These are phyloP conservation scores for Oncorhynchus mykiss DNA, from an alignment of 2,113 vertebrate genomes.

Conservation along the genomic window DNA sequence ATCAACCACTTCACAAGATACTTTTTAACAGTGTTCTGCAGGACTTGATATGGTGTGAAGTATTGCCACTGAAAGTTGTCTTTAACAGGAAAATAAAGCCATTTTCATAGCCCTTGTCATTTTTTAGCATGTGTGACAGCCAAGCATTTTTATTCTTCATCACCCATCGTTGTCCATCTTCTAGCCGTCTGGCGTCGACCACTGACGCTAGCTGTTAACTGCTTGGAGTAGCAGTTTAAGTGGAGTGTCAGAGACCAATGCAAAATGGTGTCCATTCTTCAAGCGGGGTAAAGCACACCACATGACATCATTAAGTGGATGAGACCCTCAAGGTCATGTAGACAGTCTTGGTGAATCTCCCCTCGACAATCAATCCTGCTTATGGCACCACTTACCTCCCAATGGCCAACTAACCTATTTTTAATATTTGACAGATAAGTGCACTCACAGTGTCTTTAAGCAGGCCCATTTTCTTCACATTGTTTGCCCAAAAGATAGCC, in stretches of 20 bases:
- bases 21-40: not conserved
- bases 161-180: constrained; percentile 47
- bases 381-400: constrained; percentile 69
- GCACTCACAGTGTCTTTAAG: constrained; percentile 58
- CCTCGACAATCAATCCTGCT: constrained; percentile 67
- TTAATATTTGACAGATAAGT: constrained; percentile 74
- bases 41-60: constrained; percentile 6
- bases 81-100: constrained; percentile 27
- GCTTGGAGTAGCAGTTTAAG: constrained; percentile 65
- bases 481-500: constrained; percentile 14
- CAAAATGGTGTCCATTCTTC: constrained; percentile 66
- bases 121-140: constrained; percentile 32
- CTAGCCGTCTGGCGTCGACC: constrained; percentile 40
- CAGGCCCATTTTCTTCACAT: constrained; percentile 40
- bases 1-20: not conserved
- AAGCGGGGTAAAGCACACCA: constrained; percentile 52
- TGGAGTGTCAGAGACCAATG: constrained; percentile 58
- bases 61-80: constrained; percentile 5
- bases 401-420: constrained; percentile 69
- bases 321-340: constrained; percentile 68
- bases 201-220: constrained; percentile 52
- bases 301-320: constrained; percentile 67
- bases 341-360: constrained; percentile 57
- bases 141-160: constrained; percentile 32
- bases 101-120: constrained; percentile 31